Evolutionary conservation across 2,888 invertebrate genomes (phyloP).

Genomic region (Andrena bicolor): DNA sequence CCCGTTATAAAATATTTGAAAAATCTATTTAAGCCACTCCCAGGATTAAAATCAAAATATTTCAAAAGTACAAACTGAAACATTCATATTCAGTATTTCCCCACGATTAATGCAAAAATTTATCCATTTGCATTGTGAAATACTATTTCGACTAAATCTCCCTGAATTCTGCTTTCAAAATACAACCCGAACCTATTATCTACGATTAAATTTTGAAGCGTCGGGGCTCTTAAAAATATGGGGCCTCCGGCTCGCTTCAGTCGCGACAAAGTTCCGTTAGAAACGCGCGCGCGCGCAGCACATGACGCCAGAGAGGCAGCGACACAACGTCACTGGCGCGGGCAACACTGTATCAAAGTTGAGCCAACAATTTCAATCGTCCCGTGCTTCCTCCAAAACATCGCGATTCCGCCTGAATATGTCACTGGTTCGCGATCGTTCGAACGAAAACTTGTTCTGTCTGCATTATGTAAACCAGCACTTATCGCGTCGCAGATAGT

Average conservation of each 20-base stretch:
- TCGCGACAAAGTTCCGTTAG: neutral
- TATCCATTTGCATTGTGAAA: no score
- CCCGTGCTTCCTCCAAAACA: conserved; percentile 3
- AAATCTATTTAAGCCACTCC: no score
- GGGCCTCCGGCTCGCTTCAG: conserved; percentile 6
- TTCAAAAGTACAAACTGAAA: no score
- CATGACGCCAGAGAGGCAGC: neutral
- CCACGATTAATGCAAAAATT: no score
- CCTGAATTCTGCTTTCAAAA: no score
- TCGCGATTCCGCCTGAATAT: conserved; percentile 5
- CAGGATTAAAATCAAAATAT: no score
- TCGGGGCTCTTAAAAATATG: neutral
- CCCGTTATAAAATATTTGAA: no score
- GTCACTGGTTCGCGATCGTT: conserved; percentile 10
- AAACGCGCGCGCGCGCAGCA: neutral
- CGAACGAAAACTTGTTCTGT: conserved; percentile 34
- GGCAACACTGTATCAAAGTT: conserved; percentile 22
- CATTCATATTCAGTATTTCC: no score
- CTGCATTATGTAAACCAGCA: conserved; percentile 34
- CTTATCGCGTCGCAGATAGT: conserved; percentile 23
- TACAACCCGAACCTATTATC: no score
- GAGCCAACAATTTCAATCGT: conserved; percentile 40
- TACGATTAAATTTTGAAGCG: no score
- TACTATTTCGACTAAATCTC: no score
- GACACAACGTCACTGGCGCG: conserved; percentile 17